Percentiles rank a stretch among this genome's conserved stretches.
Conservation (phyloP, 1,140 invertebrate genomes). For the Pentalonia nigronervosa region DNA sequence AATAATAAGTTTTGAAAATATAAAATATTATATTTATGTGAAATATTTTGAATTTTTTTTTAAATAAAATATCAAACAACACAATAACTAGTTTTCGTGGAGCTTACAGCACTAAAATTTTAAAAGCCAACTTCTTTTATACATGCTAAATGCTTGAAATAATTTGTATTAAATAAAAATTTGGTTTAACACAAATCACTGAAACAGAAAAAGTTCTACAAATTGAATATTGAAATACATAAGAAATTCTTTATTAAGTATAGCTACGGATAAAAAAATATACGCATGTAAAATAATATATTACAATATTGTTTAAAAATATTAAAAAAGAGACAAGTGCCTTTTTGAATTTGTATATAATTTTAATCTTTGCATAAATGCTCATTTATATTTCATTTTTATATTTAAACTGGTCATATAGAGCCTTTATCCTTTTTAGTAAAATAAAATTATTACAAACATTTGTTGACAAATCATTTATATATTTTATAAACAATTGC, state of each 20-base stretch:
- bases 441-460: not conserved
- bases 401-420: not conserved
- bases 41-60: no score
- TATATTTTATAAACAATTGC: no score
- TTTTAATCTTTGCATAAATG: not conserved
- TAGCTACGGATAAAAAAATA: not conserved
- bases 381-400: not conserved
- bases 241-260: not conserved
- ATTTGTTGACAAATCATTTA: not conserved
- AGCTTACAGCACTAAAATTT: no score
- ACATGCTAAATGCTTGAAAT: not conserved
- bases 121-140: no score
- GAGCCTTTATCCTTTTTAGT: not conserved
- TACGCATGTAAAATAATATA: not conserved
- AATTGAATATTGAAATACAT: not conserved
- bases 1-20: no score
- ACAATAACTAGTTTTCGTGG: no score
- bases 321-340: not conserved
- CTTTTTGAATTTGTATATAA: not conserved
- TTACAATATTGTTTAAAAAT: not conserved
- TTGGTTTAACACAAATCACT: not conserved
- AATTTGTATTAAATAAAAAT: not conserved
- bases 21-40: no score
- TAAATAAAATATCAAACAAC: no score
- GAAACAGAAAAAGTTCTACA: not conserved